Evolutionary conservation across 1,140 invertebrate species (phyloP), one percentile per base, ranked within the genome.

Genomic region (Achroia grisella): DNA sequence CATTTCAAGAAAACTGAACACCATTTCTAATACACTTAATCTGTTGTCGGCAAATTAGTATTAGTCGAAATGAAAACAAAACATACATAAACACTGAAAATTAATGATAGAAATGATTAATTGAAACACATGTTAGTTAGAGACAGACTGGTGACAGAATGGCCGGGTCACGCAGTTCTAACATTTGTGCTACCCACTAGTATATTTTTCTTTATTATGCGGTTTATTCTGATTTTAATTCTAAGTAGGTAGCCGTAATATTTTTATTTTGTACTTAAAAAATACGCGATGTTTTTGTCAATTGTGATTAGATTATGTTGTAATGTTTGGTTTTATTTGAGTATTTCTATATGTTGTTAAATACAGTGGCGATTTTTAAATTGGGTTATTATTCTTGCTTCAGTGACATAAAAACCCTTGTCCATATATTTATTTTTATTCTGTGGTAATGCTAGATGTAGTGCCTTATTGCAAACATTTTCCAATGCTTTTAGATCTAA

Each of bases 1-100:
- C 41, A 77, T 69, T 50, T 75, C 73, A 62, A 65, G 62, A 44
- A 79, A 61, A 73, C 67, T 65, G 53, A 80, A 80, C 49, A 74
- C 68, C 71, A 74, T 72, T 62, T 55, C 56, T 14, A 48, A 31
- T 32, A 15, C 9, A 6, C 14, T 12, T 30, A 33, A 31, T 12
- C 14, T 10, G 33, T 34, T 15, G 14, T 14, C 12, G 30, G 9
- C 15, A 36, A 15, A 37, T 15, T 35, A n/a, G n/a, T n/a, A 41
- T 35, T 12, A 42, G 11, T 23, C 35, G 32, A 45, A 51, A 51
- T 39, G 10, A 31, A 17, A n/a, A n/a, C 17, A 37, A 33, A 34
- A 12, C 10, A 27, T 8, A 39, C 37, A 33, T 11, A 36, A 39
- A 14, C 17, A 29, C 29, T 37, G 29, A n/a, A 8, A 44, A 45